Evolutionary conservation across 2,113 vertebrate genomes (phyloP), one percentile per base, ranked within the genome.

Genomic region (Phrynosoma blainvillii): DNA sequence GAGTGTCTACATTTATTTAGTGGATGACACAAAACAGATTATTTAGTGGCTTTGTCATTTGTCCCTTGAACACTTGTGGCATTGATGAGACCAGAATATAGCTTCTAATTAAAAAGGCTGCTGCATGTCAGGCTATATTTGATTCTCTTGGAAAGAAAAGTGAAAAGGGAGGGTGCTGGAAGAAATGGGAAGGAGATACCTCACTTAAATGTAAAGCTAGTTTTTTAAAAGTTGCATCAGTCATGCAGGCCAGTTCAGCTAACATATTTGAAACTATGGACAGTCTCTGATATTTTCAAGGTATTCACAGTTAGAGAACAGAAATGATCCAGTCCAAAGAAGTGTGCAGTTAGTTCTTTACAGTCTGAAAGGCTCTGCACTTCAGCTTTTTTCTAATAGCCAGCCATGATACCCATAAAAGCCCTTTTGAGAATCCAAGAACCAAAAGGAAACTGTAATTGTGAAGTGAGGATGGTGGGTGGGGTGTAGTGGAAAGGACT

Each of bases 121-220:
- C 54, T 76, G 54, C n/a, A 18, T 27, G 73, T 59, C 54, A 62
- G 32, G 11, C 54, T 6, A 16, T 84, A 6, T 59, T 1, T 2
- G 66, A 89, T 93, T 88, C 77, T 59, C 12, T 25, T 76, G 85
- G 30, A 79, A 12, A 84, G 8, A 16, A 36, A 65, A 52, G 75
- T 25, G 40, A 23, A 9, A 27, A 56, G 1, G 62, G 13, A 68
- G 23, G 2, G 52, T 20, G 25, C 2, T 21, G 18, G 30, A 25
- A 52, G n/a, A 5, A n/a, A 54, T 8, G 32, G 32, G 8, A 30
- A 52, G 20, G 7, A n/a, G 32, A 20, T 11, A 42, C 42, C 18
- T 32, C 30, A 62, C 5, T 18, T 81, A 76, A 42, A 78, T 1
- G 2, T 0, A 73, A 56, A 27, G 25, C 2, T 27, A 27, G 18